Conservation (phyloP, 2,113 vertebrate species). For the Seriola dumerili region DNA sequence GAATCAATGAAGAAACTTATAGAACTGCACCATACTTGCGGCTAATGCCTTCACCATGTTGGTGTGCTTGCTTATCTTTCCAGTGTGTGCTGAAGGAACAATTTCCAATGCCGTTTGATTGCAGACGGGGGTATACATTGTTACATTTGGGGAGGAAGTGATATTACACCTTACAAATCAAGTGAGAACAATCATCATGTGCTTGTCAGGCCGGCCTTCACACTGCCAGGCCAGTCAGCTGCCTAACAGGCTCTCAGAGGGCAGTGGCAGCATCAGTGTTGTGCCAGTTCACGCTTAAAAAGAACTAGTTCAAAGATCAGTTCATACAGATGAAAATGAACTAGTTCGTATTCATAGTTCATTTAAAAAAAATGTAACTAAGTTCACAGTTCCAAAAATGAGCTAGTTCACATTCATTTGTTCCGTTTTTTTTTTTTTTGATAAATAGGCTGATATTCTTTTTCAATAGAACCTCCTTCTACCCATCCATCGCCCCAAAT, state of each 20-base stretch:
- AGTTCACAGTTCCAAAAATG: too few species aligned
- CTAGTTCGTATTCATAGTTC: too few species aligned
- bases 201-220: not conserved
- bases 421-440: too few species aligned
- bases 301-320: too few species aligned
- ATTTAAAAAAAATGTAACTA: too few species aligned
- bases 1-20: not conserved
- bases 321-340: too few species aligned
- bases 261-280: not conserved
- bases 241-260: not conserved
- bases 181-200: slow-evolving; percentile 6
- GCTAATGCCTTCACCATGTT: not conserved
- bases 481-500: too few species aligned
- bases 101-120: slow-evolving; percentile 10
- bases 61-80: not conserved
- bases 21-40: not conserved
- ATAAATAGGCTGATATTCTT: too few species aligned
- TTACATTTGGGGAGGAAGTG: not conserved
- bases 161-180: slow-evolving; percentile 1
- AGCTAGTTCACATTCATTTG: too few species aligned
- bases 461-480: too few species aligned
- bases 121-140: not conserved
- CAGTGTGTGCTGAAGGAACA: not conserved
- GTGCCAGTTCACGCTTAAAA: too few species aligned
- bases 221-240: not conserved